phyloP scores from a whole-genome alignment of 2,888 invertebrate species.

The Mimachlamys varia region DNA sequence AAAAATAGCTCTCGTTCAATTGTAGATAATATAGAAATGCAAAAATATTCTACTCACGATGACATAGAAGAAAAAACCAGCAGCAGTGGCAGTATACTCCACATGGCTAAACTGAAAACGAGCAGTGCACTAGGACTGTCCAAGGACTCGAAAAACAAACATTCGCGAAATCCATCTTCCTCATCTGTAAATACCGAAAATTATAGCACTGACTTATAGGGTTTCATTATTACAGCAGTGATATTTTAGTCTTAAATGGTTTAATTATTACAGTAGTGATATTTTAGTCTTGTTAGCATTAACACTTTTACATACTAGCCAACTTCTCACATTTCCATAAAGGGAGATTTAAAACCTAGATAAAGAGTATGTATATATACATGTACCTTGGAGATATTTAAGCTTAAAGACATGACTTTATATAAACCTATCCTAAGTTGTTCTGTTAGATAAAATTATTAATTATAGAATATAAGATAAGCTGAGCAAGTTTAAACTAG shows the following conservation, averaged over 20 bases:
- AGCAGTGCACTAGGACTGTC: constrained; percentile 16
- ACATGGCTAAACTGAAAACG: constrained; percentile 54
- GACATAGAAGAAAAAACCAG: constrained; percentile 42
- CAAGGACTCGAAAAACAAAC: constrained; percentile 52
- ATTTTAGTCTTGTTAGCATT: background rate
- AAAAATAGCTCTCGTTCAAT: constrained; percentile 61
- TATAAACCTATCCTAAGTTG: no score
- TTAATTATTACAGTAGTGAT: background rate
- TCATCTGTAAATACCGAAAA: constrained; percentile 63
- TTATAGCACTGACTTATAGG: constrained; percentile 64
- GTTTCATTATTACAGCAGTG: background rate
- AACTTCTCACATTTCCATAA: no score
- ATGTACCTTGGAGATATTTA: no score
- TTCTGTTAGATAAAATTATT: no score
- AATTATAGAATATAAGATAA: no score
- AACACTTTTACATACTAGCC: no score
- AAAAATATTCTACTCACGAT: constrained; percentile 50
- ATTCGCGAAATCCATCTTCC: constrained; percentile 59
- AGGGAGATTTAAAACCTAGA: no score
- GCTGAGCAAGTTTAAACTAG: no score
- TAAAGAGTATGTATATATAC: no score
- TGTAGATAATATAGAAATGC: constrained; percentile 65
- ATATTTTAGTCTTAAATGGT: background rate
- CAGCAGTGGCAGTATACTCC: constrained; percentile 43
- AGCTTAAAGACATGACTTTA: no score